A percentile compares a stretch with the other conserved stretches of the same genome.
These are phyloP conservation scores for Silurus glanis DNA, from an alignment of 2,113 vertebrate species.

Conservation along the genomic window DNA sequence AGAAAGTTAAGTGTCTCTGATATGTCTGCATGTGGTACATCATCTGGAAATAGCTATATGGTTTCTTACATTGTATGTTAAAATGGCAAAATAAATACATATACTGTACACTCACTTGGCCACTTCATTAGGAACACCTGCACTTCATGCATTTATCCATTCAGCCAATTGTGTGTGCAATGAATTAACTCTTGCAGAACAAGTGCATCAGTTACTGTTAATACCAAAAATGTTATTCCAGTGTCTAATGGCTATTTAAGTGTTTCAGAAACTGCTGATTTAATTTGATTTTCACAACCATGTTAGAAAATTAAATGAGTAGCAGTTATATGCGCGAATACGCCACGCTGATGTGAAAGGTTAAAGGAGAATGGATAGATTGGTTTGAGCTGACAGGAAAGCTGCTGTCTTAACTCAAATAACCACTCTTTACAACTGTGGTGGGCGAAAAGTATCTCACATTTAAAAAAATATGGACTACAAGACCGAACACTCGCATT, in stretches of 20 bases:
- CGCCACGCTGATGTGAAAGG: not conserved
- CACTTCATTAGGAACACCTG: slow-evolving; percentile 1
- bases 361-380: not conserved
- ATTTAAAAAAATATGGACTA: not conserved
- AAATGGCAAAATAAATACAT: slow-evolving; percentile 48
- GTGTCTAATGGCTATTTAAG: not conserved
- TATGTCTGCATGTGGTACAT: slow-evolving; percentile 49
- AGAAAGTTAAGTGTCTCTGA: slow-evolving; percentile 46
- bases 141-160: not conserved
- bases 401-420: not conserved
- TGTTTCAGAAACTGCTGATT: not conserved
- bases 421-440: not conserved
- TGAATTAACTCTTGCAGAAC: not conserved
- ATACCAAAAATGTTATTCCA: not conserved
- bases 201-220: not conserved
- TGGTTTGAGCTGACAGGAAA: not conserved
- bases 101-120: slow-evolving; percentile 9
- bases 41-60: slow-evolving; percentile 18
- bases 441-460: not conserved
- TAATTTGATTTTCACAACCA: not conserved
- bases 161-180: not conserved
- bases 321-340: not conserved
- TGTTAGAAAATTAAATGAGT: not conserved
- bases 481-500: not conserved
- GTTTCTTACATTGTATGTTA: not conserved